Base-by-base conservation (phyloP, 2,797 vertebrate genomes). In the Spatula clypeata region DNA sequence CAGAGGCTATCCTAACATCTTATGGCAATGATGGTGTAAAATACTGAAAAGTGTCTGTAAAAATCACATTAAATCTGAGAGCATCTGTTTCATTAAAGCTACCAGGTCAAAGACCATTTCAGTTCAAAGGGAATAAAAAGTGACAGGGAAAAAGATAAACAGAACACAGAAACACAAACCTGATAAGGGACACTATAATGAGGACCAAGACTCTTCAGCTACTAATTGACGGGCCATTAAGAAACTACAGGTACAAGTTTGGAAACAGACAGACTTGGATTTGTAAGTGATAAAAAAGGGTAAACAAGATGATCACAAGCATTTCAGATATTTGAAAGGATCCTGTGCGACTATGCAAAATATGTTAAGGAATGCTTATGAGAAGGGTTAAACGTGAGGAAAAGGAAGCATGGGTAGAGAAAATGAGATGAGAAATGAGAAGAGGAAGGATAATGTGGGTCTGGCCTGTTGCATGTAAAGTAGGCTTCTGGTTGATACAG, bases 401-500 rank as follows among this genome's bases (percentile, higher is more conserved):
- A 53, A 44, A 90, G 23, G 24, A 5, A 3, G 2, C 3, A 44
- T 32, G 15, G 4, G 9, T 4, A 42, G 4, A 70, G 23, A 38
- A 87, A 87, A 54, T 21, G 9, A 17, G n/a, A 11, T 26, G 4
- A 26, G n/a, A 79, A 86, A 69, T 13, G 16, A n/a, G 44, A 45
- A 42, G 12, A 58, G 21, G 12, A 72, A 51, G 12, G 15, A 40
- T 62, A 73, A 60, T 70, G 38, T 5, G 9, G 15, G 7, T 29
- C 29, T 42, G 57, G 4, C 3, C 7, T 27, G 5, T 27, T 54
- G 27, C 2, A 1, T 51, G 13, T n/a, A 45, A 90, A 82, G 21
- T 29, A 40, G 32, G 13, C 4, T 79, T 29, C 13, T 55, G 15
- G 8, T 76, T 2, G 1, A 20, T 61, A 14, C 0, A 0, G 7